Base-by-base conservation (phyloP, 2,113 vertebrate species). In the Cyrtonyx montezumae region DNA sequence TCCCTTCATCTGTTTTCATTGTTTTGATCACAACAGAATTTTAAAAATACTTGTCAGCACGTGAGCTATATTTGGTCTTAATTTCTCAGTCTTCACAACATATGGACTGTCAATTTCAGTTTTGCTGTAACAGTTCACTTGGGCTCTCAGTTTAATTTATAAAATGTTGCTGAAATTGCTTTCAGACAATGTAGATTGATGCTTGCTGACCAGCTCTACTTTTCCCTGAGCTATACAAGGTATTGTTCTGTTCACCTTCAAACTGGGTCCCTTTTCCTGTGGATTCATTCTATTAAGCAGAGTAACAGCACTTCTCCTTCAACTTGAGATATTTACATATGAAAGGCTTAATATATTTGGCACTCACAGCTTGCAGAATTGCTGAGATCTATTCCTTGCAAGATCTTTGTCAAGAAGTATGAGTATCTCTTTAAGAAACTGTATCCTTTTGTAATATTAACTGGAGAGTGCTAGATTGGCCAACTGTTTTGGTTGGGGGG, bases 11-110 rank as follows among this genome's bases (percentile, higher is more conserved):
- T 88, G 69, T 65, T 70, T 70, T 71, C 46, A 42, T 86, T 76
- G 70, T 81, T 95, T 37, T 37, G 37, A 37, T 37, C 32, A 25
- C 46, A 61, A 69, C 11, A 82, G 46, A 56, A 32, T 69, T 92
- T 77, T 13, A 45, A 85, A 91, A 94, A 45, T 82, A 69, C 70
- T 73, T 84, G 63, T 89, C 84, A 89, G 73, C 87, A 42, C 58
- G 79, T 53, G 53, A 87, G 48, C 40, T n/a, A 25, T 87, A 84
- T 94, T 91, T 89, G 67, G 67, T 73, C 59, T 79, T 23, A 17
- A 16, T 84, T 91, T 92, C 91, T 34, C 53, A 55, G 28, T 82
- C n/a, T 82, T 91, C 55, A 30, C 40, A 58, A 67, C 75, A 73
- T 84, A 87, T 76, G 87, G 70, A 62, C 58, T 61, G 42, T 84